Percentiles rank a stretch among this genome's conserved stretches.
Conservation (phyloP, 2,797 vertebrate genomes). For the Cirrhinus mrigala region DNA sequence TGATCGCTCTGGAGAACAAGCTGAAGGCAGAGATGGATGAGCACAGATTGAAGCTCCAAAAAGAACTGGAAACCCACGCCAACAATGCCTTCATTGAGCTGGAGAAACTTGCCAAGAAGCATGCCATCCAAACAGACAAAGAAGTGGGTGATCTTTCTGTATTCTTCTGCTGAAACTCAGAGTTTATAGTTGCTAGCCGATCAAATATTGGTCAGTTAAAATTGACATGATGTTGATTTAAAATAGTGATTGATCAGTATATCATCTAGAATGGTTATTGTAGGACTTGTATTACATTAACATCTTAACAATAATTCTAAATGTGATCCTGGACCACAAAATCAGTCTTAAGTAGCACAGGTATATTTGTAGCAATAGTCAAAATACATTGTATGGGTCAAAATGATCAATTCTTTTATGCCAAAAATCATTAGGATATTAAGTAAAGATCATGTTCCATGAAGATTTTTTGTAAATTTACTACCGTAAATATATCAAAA, state of each 20-base stretch:
- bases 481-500: no score
- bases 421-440: no score
- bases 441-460: no score
- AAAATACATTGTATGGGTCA: no score
- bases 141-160: constrained; percentile 81
- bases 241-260: neutral
- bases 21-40: constrained; percentile 99
- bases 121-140: constrained; percentile 92
- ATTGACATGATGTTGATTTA: neutral
- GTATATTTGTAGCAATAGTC: no score
- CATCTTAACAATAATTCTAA: neutral
- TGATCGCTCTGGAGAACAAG: constrained; percentile 99
- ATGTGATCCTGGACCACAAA: no score
- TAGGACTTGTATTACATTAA: neutral
- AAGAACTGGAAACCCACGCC: constrained; percentile 99
- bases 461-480: no score
- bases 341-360: no score
- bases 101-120: constrained; percentile 99
- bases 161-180: neutral
- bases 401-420: no score
- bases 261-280: neutral
- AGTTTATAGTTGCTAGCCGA: neutral
- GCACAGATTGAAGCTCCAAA: constrained; percentile 98
- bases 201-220: neutral
- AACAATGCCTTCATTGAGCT: constrained; percentile 99